Evolutionary conservation across 2,113 vertebrate genomes (phyloP).

Genomic region (Forbesichthys papilliferus): DNA sequence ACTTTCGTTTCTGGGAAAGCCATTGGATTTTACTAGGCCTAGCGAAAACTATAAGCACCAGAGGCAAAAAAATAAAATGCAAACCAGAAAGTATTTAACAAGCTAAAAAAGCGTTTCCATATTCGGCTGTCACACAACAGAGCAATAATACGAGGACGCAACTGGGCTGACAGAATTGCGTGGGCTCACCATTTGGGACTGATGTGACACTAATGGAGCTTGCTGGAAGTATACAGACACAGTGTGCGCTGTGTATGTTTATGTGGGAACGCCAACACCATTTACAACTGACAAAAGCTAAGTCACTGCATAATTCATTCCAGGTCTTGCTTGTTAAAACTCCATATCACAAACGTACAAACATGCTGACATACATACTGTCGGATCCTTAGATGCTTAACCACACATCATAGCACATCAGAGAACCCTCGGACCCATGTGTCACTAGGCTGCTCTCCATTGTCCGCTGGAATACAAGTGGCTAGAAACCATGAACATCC

Average conservation of each 20-base stretch:
- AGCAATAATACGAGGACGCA: slow-evolving; percentile 45
- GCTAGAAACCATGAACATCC: slow-evolving; percentile 46
- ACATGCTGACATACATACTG: slow-evolving; percentile 36
- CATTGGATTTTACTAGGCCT: slow-evolving; percentile 75
- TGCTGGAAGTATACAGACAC: slow-evolving; percentile 57
- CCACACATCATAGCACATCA: slow-evolving; percentile 18
- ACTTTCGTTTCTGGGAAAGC: slow-evolving; percentile 77
- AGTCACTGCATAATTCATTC: slow-evolving; percentile 41
- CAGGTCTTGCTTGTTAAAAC: slow-evolving; percentile 30
- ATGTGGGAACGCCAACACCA: slow-evolving; percentile 49
- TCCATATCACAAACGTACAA: slow-evolving; percentile 28
- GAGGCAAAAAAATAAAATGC: slow-evolving; percentile 54
- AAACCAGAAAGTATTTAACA: slow-evolving; percentile 74
- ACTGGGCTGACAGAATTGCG: slow-evolving; percentile 56
- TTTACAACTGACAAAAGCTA: slow-evolving; percentile 46
- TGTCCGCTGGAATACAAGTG: slow-evolving; percentile 51
- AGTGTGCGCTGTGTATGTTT: slow-evolving; percentile 52
- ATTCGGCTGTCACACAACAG: slow-evolving; percentile 71
- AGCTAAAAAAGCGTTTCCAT: slow-evolving; percentile 75
- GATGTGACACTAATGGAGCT: slow-evolving; percentile 58
- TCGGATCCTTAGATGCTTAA: slow-evolving; percentile 10
- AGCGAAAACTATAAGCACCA: slow-evolving; percentile 62
- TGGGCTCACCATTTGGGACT: slow-evolving; percentile 41
- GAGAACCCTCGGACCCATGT: slow-evolving; percentile 20
- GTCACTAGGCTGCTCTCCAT: slow-evolving; percentile 45